Percentiles rank a stretch among this genome's conserved stretches.
Evolutionary conservation across 1,140 invertebrate species (phyloP).

Genomic region (Apis dorsata): DNA sequence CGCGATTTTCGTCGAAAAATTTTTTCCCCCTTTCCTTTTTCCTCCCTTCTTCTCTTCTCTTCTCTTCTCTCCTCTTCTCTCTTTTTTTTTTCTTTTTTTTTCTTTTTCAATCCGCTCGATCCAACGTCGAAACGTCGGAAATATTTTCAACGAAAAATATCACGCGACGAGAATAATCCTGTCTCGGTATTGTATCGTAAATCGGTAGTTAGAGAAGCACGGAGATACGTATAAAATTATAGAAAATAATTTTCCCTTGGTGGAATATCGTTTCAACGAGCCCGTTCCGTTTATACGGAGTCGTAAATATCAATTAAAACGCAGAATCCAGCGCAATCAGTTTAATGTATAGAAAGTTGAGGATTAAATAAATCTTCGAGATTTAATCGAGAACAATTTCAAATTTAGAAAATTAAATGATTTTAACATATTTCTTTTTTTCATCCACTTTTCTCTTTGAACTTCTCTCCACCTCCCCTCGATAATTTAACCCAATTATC

Average conservation of each 20-base stretch:
- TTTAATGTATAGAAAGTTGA: too few relatives aligned
- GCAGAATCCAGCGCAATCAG: too few relatives aligned
- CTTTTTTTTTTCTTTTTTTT: too few relatives aligned
- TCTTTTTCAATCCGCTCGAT: not conserved
- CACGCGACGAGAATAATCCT: not conserved
- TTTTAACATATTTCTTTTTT: not conserved
- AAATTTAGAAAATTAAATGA: not conserved
- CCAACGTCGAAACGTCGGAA: not conserved
- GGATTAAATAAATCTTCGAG: not conserved
- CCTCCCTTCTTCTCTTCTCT: not conserved
- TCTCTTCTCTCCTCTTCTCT: not conserved
- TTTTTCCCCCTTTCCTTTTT: not conserved
- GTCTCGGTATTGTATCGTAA: too few relatives aligned
- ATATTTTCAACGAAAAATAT: not conserved
- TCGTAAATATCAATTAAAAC: not conserved
- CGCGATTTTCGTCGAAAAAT: not conserved
- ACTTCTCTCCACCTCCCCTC: not conserved
- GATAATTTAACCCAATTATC: not conserved
- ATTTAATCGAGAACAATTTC: not conserved
- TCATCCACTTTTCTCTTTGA: too few relatives aligned
- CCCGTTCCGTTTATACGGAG: not conserved
- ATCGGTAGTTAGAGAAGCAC: too few relatives aligned
- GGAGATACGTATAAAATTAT: not conserved
- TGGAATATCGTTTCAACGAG: not conserved
- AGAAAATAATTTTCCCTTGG: too few relatives aligned